Evolutionary conservation across 2,113 vertebrate genomes (phyloP), one percentile per base, ranked within the genome.

Genomic region (Dasyurus viverrinus): DNA sequence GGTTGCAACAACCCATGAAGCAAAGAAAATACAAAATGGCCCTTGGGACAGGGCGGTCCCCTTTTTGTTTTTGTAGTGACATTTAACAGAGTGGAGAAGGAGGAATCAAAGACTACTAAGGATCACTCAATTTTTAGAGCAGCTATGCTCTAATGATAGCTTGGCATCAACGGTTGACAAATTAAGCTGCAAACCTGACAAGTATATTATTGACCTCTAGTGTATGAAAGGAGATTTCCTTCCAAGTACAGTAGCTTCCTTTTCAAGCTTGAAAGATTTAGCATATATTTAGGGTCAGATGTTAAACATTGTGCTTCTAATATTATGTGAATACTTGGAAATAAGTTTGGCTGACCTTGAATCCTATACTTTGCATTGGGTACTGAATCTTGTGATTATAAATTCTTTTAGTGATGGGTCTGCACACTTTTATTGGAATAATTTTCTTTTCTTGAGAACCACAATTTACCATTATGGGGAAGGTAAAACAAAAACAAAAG

Each of bases 291-390:
- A 89, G 9, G 46, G 47, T 89, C 22, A 93, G 42, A 4, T 42
- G 4, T 93, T 90, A 93, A 93, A 4, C 3, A 53, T 89, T 96
- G 84, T 94, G 25, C 42, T 96, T 95, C 93, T 54, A 93, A 92
- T 93, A 55, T 95, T 93, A 84, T 30, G 93, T 92, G 90, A 8
- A 93, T 68, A 19, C 26, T 96, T 96, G 57, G 47, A 93, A 94
- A 93, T 94, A 90, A 92, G 55, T 93, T 95, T 93, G 42, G 4
- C 23, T 54, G 11, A 53, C 4, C 2, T 2, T 94, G 12, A 2
- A 93, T 93, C 6, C 68, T 89, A 90, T 1, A 48, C 91, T 53
- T 95, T 93, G 48, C 95, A 24, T 90, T 90, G 90, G 0, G 22
- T 46, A 23, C 19, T 94, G 48, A 92, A 22, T 4, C 54, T 95